Percentiles rank a stretch among this genome's conserved stretches.
Conservation (phyloP, 1,140 invertebrate species). For the Thaumatotibia leucotreta region DNA sequence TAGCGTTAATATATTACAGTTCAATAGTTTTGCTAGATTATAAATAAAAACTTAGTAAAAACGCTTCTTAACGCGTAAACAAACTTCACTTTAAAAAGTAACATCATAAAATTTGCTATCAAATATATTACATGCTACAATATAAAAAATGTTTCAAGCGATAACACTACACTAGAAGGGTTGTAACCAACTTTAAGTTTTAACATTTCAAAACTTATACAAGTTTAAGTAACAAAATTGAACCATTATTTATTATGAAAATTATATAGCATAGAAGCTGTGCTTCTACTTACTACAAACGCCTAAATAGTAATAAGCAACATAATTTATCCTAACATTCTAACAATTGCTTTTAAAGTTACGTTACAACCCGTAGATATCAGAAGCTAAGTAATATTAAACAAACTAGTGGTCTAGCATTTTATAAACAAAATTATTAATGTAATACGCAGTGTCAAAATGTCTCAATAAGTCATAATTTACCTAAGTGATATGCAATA, state of each 20-base stretch:
- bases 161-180: constrained; percentile 36
- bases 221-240: not conserved
- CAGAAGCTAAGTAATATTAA: constrained; percentile 25
- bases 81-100: constrained; percentile 48
- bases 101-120: constrained; percentile 60
- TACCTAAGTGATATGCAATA: constrained; percentile 71
- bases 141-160: constrained; percentile 48
- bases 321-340: not conserved
- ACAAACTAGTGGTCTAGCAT: constrained; percentile 41
- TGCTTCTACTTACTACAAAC: not conserved
- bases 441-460: constrained; percentile 21
- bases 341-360: constrained; percentile 14
- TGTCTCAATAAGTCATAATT: constrained; percentile 36
- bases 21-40: constrained; percentile 16
- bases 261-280: not conserved
- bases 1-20: not conserved
- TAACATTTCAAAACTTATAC: not conserved
- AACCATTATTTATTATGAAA: not conserved
- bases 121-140: constrained; percentile 46
- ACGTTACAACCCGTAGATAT: constrained; percentile 25
- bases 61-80: constrained; percentile 53
- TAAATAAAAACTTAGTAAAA: constrained; percentile 46
- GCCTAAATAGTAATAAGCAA: not conserved
- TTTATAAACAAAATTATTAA: constrained; percentile 31
- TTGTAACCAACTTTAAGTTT: constrained; percentile 17